Evolutionary conservation across 35 echinoderm and acorn worm genomes (phyloP).

Genomic region (Heliocidaris tuberculata): DNA sequence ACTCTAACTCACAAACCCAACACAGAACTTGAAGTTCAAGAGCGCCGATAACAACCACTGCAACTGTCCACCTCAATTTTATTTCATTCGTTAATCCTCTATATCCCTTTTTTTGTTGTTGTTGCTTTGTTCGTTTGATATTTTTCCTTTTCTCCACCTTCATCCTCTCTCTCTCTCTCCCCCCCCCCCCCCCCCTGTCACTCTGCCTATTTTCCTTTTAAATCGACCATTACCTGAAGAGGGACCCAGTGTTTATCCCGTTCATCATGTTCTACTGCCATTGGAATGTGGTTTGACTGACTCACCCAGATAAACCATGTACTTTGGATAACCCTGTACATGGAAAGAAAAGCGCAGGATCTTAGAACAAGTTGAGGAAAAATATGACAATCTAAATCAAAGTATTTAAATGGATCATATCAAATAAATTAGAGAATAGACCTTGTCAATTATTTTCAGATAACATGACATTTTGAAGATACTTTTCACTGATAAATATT

Average conservation of each 20-base stretch:
- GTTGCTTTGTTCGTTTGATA: not conserved
- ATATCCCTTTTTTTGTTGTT: not conserved
- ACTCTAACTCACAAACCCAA: too few relatives aligned
- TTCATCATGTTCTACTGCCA: slow-evolving; percentile 59
- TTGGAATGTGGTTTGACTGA: slow-evolving; percentile 79
- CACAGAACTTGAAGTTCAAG: too few relatives aligned
- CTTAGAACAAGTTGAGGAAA: too few relatives aligned
- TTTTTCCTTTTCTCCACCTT: not conserved
- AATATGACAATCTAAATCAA: too few relatives aligned
- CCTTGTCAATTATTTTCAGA: too few relatives aligned
- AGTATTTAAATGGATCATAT: too few relatives aligned
- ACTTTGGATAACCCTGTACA: slow-evolving; percentile 66
- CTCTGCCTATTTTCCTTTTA: not conserved
- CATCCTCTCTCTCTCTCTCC: not conserved
- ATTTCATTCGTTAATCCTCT: not conserved
- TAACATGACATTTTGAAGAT: too few relatives aligned
- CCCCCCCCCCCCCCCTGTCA: too few relatives aligned
- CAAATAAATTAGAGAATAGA: too few relatives aligned
- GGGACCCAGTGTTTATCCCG: slow-evolving; percentile 55
- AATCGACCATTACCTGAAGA: slow-evolving; percentile 22
- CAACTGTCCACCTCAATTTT: too few relatives aligned
- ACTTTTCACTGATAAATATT: too few relatives aligned
- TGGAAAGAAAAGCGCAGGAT: not conserved
- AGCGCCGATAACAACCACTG: too few relatives aligned
- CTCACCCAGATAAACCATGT: slow-evolving; percentile 85